Base-by-base conservation (phyloP, 2,113 vertebrate genomes). In the Glaucidium brasilianum region DNA sequence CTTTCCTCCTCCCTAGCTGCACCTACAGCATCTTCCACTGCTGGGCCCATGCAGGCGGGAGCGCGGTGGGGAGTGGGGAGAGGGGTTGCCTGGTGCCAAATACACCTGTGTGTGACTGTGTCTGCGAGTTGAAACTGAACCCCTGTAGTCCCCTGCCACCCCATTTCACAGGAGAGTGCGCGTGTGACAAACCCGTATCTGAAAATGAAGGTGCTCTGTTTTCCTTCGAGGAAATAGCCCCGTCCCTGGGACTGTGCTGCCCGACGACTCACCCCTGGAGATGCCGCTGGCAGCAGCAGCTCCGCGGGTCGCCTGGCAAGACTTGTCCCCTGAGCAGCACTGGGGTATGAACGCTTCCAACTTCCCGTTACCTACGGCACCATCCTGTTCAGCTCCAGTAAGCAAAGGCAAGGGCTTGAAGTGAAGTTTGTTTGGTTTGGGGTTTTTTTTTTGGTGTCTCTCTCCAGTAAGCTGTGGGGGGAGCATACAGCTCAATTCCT, bases 291-390 rank as follows among this genome's bases (percentile, higher is more conserved):
- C 89, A 94, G 90, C 43, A 85, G 74, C 75, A 62, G 69, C 91
- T 82, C 77, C 1, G 8, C 7, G 4, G 73, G 76, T 56, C 0
- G 0, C 47, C 78, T 27, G 43, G 84, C 37, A 64, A 67, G 84
- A 50, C 53, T 52, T 32, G 37, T 71, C 58, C 27, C 52, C 2
- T 18, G 58, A 91, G 66, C 73, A 91, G 62, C 52, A 27, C 68
- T 4, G 1, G 10, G 22, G 35, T 35, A 27, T 13, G n/a, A 75
- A 59, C 1, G 5, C 71, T 45, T 69, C 41, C 0, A 0, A 11
- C 86, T 94, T 86, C 80, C 83, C 26, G 4, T 82, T 78, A 22
- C 68, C 69, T 58, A 4, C 11, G 26, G 87, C 84, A 69, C 58
- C 58, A 34, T 95, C 84, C 91, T 83, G 77, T 60, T 63, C 77